These are phyloP conservation scores for Diplazon laetatorius DNA, from an alignment of 2,888 invertebrate genomes.

Conservation along the genomic window DNA sequence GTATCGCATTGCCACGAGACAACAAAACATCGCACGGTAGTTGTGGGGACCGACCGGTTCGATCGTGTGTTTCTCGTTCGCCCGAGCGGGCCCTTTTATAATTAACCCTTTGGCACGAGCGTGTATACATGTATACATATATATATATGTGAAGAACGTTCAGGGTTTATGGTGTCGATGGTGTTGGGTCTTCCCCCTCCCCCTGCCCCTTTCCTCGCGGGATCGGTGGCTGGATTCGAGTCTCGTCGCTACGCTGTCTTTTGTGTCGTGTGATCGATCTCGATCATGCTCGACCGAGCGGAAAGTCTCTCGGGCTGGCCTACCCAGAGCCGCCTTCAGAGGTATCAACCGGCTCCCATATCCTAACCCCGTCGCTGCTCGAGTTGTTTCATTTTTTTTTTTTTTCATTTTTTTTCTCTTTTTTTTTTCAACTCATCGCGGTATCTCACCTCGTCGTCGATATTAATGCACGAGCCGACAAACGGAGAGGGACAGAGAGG, in stretches of 20 bases:
- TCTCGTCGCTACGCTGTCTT: conserved; percentile 66
- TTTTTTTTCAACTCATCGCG: no score
- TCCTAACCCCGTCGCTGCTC: no score
- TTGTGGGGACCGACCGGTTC: not conserved
- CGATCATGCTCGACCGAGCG: conserved; percentile 78
- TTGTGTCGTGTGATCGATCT: conserved; percentile 77
- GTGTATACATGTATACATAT: no score
- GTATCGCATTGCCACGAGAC: not conserved
- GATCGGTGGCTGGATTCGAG: conserved; percentile 19
- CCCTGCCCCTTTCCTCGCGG: no score
- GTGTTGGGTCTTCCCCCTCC: no score
- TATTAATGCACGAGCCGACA: no score
- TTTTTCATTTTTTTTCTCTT: no score
- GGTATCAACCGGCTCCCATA: no score
- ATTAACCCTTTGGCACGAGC: conserved; percentile 74
- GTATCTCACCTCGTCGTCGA: no score
- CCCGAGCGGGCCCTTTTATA: conserved; percentile 73
- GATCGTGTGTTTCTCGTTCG: conserved; percentile 15
- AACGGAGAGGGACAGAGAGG: no score
- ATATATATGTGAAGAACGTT: no score
- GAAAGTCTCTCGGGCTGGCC: conserved; percentile 71
- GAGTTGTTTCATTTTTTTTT: no score
- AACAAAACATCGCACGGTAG: conserved; percentile 8
- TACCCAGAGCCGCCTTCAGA: conserved; percentile 58
- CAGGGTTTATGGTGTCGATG: conserved; percentile 13